Evolutionary conservation across 2,113 vertebrate species (phyloP), one percentile per base, ranked within the genome.

Genomic region (Bos javanicus): DNA sequence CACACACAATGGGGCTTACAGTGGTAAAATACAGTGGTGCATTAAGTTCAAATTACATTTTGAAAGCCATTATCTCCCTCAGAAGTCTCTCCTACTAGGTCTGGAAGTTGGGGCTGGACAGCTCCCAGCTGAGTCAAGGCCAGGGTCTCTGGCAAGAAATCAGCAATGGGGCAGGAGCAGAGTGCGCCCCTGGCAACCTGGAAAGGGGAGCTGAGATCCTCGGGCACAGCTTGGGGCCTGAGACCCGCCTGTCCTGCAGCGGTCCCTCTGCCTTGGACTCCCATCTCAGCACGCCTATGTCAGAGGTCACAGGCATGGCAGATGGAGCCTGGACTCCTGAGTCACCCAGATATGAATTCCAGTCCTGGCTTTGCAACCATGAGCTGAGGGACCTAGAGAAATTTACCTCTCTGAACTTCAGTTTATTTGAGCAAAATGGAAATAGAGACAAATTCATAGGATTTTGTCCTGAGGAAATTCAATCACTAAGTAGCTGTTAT

Each of bases 21-120:
- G 82, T 81, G 83, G 62, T 36, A 83, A 95, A 87, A n/a, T 43
- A 64, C 5, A 89, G 39, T 57, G 94, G 33, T 56, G 50, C n/a
- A 26, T 93, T 93, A 89, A 83, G 86, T 90, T 84, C 81, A 84
- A 93, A 95, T 78, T 76, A 82, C 86, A 90, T 76, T 91, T 89
- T 64, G 26, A 95, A 97, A 97, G 71, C 39, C 62, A 80, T 90
- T 88, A 59, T 71, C 80, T 33, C 57, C 36, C 80, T 96, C 36
- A 62, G 60, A 88, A 95, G 64, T 93, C 50, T 97, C 52, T 97
- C 67, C 67, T 33, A 13, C 15, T 57, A 56, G 33, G 82, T 87
- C 81, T 92, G 78, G 48, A 85, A 95, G 11, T 43, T 50, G 7
- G 25, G 21, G 54, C 92, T 60, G 9, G 33, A 56, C 11, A 57